These are phyloP conservation scores for Pelusios castaneus DNA, from an alignment of 2,113 vertebrate species.

Conservation along the genomic window DNA sequence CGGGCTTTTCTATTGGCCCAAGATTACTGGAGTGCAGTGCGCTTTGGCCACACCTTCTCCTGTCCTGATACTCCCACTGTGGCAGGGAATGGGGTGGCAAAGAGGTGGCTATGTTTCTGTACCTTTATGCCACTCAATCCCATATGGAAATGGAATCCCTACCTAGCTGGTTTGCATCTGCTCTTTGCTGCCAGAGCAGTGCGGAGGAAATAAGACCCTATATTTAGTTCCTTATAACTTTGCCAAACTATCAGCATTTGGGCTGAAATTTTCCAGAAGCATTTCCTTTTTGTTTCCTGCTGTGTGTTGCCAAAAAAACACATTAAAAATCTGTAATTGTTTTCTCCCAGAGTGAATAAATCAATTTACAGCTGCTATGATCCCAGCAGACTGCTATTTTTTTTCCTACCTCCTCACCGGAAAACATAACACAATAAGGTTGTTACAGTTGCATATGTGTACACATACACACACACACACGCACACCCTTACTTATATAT, in stretches of 20 bases:
- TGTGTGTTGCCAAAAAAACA: conserved; percentile 17
- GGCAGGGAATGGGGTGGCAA: neutral
- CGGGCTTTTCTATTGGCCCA: neutral
- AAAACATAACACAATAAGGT: neutral
- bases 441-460: neutral
- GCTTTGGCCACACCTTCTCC: neutral
- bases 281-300: neutral
- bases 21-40: neutral
- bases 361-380: neutral
- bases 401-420: neutral
- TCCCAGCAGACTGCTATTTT: neutral
- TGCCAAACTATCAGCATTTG: too few relatives aligned
- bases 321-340: neutral
- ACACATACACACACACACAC: neutral
- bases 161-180: conserved; percentile 1
- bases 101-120: neutral
- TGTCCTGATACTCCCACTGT: neutral
- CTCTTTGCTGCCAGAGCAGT: conserved; percentile 10
- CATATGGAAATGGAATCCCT: neutral
- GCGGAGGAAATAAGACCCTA: neutral
- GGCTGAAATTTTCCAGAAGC: neutral
- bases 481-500: too few relatives aligned
- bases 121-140: neutral
- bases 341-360: neutral
- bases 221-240: too few relatives aligned